These are phyloP conservation scores for Pediacus dermestoides DNA, from an alignment of 2,888 invertebrate genomes.

Conservation along the genomic window DNA sequence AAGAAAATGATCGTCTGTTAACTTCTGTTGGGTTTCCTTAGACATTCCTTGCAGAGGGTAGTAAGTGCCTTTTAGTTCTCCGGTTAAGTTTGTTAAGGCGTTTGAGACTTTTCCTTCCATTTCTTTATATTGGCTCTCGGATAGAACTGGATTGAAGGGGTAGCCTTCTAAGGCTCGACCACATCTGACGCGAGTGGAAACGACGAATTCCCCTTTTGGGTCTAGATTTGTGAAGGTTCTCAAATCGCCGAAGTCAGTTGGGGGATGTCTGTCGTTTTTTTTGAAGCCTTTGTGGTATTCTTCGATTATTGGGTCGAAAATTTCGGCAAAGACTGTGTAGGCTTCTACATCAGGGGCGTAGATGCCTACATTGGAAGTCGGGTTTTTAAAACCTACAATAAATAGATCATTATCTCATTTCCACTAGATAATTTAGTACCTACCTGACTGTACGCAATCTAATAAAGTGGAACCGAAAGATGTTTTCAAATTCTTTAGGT, in stretches of 20 bases:
- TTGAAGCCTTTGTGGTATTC: constrained; percentile 64
- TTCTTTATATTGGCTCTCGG: constrained; percentile 60
- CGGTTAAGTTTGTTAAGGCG: constrained; percentile 38
- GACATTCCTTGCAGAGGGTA: constrained; percentile 90
- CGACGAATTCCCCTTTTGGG: constrained; percentile 57
- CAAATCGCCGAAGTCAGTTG: constrained; percentile 60
- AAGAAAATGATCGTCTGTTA: constrained; percentile 95
- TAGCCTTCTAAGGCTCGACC: constrained; percentile 60
- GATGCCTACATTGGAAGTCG: constrained; percentile 63
- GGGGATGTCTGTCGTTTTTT: constrained; percentile 57
- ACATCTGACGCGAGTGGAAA: constrained; percentile 65
- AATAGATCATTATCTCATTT: constrained; percentile 2
- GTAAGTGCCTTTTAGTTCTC: constrained; percentile 88
- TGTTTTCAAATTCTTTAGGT: constrained; percentile 56
- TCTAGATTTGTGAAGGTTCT: constrained; percentile 56
- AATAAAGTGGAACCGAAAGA: constrained; percentile 58
- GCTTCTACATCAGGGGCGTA: constrained; percentile 68
- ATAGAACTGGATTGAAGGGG: constrained; percentile 67
- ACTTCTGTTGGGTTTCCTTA: constrained; percentile 86
- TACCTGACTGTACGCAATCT: constrained; percentile 65
- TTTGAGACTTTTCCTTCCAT: constrained; percentile 55
- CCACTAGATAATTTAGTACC: constrained; percentile 4
- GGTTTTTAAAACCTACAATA: constrained; percentile 57
- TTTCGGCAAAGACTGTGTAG: constrained; percentile 60
- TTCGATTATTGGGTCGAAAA: constrained; percentile 67